Evolutionary conservation across 2,113 vertebrate species (phyloP).

Genomic region (Mugil cephalus): DNA sequence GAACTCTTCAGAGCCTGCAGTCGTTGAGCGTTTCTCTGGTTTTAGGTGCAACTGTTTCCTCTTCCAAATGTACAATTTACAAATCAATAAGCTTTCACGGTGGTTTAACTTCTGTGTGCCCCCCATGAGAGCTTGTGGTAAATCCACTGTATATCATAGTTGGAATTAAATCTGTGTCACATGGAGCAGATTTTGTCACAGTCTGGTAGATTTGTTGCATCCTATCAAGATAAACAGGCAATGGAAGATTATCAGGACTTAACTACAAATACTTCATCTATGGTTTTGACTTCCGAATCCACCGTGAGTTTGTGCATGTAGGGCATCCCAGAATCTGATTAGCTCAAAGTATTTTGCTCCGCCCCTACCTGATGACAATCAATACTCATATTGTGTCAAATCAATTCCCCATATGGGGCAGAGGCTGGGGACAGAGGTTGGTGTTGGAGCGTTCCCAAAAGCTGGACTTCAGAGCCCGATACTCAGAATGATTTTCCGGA

Average conservation of each 20-base stretch:
- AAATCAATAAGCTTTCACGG: slow-evolving; percentile 77
- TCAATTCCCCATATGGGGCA: slow-evolving; percentile 54
- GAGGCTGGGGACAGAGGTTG: slow-evolving; percentile 21
- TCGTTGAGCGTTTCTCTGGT: slow-evolving; percentile 50
- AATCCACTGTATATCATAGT: slow-evolving; percentile 39
- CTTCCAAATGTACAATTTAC: slow-evolving; percentile 63
- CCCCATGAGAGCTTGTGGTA: slow-evolving; percentile 54
- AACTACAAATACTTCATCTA: neutral
- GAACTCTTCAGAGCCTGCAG: slow-evolving; percentile 60
- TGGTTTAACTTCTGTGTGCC: slow-evolving; percentile 67
- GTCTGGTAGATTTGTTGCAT: neutral
- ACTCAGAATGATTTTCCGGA: neutral
- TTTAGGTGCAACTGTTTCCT: slow-evolving; percentile 37
- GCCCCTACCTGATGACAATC: slow-evolving; percentile 67
- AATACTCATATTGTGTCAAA: slow-evolving; percentile 65
- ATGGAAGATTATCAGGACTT: neutral
- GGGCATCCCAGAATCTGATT: slow-evolving; percentile 57
- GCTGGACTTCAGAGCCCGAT: neutral
- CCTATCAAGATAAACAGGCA: neutral
- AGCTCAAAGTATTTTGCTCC: slow-evolving; percentile 44
- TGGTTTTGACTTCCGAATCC: slow-evolving; percentile 27
- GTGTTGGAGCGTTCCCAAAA: slow-evolving; percentile 19
- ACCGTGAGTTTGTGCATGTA: slow-evolving; percentile 37
- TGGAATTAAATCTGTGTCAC: slow-evolving; percentile 39
- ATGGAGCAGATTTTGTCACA: neutral